Evolutionary conservation across 2,888 invertebrate species (phyloP), one percentile per base, ranked within the genome.

Genomic region (Pharmacophagus antenor): DNA sequence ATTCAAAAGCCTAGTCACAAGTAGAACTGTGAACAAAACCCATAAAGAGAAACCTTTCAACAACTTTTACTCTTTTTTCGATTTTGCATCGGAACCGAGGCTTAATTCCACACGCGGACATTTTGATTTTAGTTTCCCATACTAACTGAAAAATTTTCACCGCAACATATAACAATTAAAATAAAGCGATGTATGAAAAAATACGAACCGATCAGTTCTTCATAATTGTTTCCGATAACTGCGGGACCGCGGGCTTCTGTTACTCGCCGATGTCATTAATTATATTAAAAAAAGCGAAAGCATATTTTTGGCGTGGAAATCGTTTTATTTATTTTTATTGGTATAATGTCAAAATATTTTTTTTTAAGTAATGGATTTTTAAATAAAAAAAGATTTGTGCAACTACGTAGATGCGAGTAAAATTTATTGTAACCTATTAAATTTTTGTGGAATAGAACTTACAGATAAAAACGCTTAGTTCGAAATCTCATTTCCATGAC

Each of bases 201-300:
- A 47, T 53, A 37, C 47, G 41, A 41, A 47, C 37, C 53, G n/a
- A 47, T 53, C 41, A 47, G 23, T 20, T 23, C 20, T 53, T 37
- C 20, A 25, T 47, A 52, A 58, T 53, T 53, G 48, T 48, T 49
- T 53, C 27, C 48, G 27, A 53, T 58, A 27, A 49, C 18, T 27
- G 37, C 2, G n/a, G 3, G 4, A n/a, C n/a, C n/a, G 8, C 37
- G 37, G n/a, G 37, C 37, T n/a, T 37, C n/a, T 37, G 37, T 37
- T 37, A 3, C 37, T n/a, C 37, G 37, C n/a, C 21, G 44, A 7
- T 25, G 41, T 22, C 53, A 23, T 25, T 20, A 53, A 53, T 58
- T 58, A 48, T 21, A 53, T 53, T 58, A 54, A n/a, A 37, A n/a
- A n/a, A 37, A 37, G 15, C 15, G 37, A n/a, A n/a, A 37, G n/a